Percentiles rank a stretch among this genome's conserved stretches.
Conservation (phyloP, 2,113 vertebrate genomes). For the Sylvia atricapilla region DNA sequence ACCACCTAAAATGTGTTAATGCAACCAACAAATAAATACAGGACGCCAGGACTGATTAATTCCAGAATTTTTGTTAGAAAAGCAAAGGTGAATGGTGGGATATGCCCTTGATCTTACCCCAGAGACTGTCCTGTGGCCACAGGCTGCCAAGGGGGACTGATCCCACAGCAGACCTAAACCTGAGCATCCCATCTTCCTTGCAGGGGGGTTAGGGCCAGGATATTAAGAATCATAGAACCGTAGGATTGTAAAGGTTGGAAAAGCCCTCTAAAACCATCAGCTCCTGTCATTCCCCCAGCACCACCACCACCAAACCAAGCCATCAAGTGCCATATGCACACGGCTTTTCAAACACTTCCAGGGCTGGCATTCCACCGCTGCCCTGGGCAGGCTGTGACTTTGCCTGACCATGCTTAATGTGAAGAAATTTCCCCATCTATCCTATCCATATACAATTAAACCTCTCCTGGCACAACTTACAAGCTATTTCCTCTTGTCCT, state of each 20-base stretch:
- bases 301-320: background rate
- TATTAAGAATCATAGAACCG: background rate
- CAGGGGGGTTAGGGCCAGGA: background rate
- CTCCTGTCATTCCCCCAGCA: background rate
- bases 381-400: background rate
- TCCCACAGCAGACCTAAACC: background rate
- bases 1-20: background rate
- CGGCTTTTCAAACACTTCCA: background rate
- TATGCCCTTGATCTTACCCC: background rate
- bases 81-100: background rate
- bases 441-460: background rate
- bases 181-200: background rate
- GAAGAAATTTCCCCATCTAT: background rate
- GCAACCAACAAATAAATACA: background rate
- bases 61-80: background rate
- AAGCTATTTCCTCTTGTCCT: fast-evolving
- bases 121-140: background rate
- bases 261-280: background rate
- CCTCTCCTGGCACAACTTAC: background rate
- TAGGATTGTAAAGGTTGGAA: background rate
- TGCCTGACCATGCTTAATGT: no score
- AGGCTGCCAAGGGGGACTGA: background rate
- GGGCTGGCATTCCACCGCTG: background rate
- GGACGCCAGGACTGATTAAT: no score
- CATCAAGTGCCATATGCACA: background rate